Evolutionary conservation across 2,888 invertebrate species (phyloP).

Genomic region (Pyrrhosoma nymphula): DNA sequence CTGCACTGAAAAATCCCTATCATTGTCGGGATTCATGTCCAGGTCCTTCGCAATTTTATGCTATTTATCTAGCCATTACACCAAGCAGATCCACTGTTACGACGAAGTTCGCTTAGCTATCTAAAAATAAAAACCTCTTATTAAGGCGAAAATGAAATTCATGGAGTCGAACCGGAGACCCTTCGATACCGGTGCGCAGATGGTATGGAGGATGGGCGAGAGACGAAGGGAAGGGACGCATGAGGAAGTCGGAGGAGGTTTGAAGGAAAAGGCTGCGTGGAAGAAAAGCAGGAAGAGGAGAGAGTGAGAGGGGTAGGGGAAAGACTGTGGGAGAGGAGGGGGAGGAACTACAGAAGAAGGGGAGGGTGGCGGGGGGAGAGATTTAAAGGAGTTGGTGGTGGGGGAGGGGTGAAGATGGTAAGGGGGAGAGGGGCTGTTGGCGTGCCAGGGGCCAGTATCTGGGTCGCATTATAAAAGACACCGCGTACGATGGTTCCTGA

Average conservation of each 20-base stretch:
- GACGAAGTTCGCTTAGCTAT: too few relatives aligned
- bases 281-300: neutral
- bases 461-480: constrained; percentile 66
- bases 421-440: neutral
- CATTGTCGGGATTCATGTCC: too few relatives aligned
- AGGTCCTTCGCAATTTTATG: too few relatives aligned
- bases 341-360: neutral
- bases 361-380: neutral
- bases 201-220: neutral
- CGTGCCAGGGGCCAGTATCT: constrained; percentile 64
- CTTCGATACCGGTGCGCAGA: neutral
- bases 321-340: neutral
- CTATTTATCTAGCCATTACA: too few relatives aligned
- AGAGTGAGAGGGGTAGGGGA: neutral
- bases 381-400: neutral
- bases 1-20: too few relatives aligned
- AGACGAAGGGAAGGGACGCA: neutral
- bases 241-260: neutral
- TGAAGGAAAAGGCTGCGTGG: too few relatives aligned
- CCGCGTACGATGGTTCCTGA: constrained; percentile 52
- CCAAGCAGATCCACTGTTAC: too few relatives aligned
- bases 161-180: too few relatives aligned
- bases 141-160: too few relatives aligned
- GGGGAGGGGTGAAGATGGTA: neutral
- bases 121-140: too few relatives aligned